Evolutionary conservation across 2,888 invertebrate genomes (phyloP), one percentile per base, ranked within the genome.

Genomic region (Stomorhina lunata): DNA sequence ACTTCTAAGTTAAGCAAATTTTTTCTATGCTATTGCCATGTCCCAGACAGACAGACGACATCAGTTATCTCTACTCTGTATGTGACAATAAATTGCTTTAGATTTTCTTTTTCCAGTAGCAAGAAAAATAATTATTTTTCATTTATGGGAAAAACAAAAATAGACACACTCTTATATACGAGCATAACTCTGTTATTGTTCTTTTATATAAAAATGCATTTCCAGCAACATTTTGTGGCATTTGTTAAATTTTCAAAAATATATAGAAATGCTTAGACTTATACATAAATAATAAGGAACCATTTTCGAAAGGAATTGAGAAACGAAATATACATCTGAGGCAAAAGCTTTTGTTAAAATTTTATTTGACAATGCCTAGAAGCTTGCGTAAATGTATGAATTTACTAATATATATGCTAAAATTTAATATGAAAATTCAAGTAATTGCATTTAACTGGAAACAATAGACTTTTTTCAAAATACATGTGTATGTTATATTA

Each of bases 101-200:
- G 17, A 17, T 32, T 29, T 32, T 32, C 12, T 17, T 32, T 17
- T 10, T 4, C 17, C 1, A 55, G 17, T 22, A 32, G 32, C 20
- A 4, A 53, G 25, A 17, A 69, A 43, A 17, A 15, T 43, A 69
- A 43, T 69, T 69, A 69, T 69, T 43, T 55, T 53, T 55, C 17
- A 43, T 69, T 43, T 20, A 25, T 22, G 10, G 15, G 1, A 0
- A 48, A 20, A 6, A 2, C 4, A 48, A 32, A 12, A 34, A 45
- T 17, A 17, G 37, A 1, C n/a, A n/a, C n/a, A n/a, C n/a, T n/a
- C n/a, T n/a, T n/a, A n/a, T n/a, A n/a, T n/a, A n/a, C n/a, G n/a
- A 37, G 37, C 37, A 37, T 37, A 10, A 37, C 10, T 37, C 10
- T 10, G n/a, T 4, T 12, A 37, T 37, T n/a, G 3, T 43, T 17